A percentile compares a stretch with the other conserved stretches of the same genome.
Conservation (phyloP, 2,113 vertebrate genomes). For the Tympanuchus pallidicinctus region DNA sequence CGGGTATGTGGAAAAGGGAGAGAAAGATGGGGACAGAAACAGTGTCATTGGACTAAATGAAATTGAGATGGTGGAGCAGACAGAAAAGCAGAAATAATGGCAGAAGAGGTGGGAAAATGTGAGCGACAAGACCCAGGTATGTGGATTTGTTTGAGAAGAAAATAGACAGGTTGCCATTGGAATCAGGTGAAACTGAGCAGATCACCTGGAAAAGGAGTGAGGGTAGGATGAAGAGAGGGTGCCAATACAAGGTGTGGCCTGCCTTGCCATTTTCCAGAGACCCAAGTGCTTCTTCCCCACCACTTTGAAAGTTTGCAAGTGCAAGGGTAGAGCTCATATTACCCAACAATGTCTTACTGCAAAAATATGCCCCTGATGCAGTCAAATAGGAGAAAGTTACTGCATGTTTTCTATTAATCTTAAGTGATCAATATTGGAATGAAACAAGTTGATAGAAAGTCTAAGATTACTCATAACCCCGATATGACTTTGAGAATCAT, state of each 20-base stretch:
- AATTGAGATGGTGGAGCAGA: not conserved
- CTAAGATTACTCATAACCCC: not conserved
- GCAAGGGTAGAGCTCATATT: not conserved
- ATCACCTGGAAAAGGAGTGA: rapidly evolving
- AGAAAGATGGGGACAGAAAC: not conserved
- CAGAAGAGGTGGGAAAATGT: not conserved
- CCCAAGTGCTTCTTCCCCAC: not conserved
- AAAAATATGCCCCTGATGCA: not conserved
- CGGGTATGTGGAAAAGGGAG: not conserved
- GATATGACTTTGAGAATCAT: not conserved
- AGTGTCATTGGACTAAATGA: not conserved
- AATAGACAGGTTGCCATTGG: not conserved
- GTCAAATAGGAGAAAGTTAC: not conserved
- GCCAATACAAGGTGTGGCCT: not conserved
- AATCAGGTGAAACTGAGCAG: not conserved
- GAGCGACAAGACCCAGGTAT: not conserved
- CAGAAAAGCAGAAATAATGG: not conserved
- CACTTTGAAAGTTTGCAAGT: not conserved
- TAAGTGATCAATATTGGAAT: not conserved
- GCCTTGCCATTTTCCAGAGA: not conserved
- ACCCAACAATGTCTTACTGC: not conserved
- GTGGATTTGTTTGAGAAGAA: not conserved
- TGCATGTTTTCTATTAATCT: not conserved
- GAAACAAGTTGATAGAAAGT: not conserved
- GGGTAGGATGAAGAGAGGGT: not conserved